Conservation (phyloP, 2,113 vertebrate genomes). For the Uria lomvia region DNA sequence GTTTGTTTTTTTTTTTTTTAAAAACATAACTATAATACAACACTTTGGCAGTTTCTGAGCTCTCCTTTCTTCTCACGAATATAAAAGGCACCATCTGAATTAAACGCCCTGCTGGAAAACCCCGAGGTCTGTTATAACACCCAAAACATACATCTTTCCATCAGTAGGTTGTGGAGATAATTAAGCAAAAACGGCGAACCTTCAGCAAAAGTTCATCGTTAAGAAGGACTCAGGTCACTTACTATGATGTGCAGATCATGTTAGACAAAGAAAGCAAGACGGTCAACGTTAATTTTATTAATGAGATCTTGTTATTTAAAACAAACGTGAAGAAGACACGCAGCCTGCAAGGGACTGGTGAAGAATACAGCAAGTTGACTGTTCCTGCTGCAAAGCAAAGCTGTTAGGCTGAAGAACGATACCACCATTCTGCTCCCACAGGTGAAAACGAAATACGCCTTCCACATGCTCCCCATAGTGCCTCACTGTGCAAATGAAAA, state of each 20-base stretch:
- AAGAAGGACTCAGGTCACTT: neutral
- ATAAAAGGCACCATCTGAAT: neutral
- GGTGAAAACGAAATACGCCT: neutral
- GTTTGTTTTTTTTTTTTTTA: neutral
- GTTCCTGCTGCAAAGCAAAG: neutral
- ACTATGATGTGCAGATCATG: neutral
- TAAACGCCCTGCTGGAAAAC: neutral
- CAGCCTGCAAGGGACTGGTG: neutral
- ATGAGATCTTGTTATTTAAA: neutral
- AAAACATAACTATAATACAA: neutral
- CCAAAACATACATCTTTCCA: neutral
- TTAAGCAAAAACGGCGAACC: neutral
- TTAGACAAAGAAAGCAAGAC: neutral
- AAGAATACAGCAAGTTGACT: neutral
- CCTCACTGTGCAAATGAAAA: neutral
- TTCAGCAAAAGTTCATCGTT: neutral
- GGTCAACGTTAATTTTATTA: neutral
- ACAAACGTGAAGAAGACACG: neutral
- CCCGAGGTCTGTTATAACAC: neutral
- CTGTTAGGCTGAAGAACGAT: neutral
- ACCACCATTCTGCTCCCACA: neutral
- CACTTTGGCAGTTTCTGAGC: neutral
- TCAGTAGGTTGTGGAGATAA: neutral
- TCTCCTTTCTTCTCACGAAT: neutral
- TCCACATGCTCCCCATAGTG: neutral